Conservation (phyloP, 2,113 vertebrate genomes). For the Apaloderma vittatum region DNA sequence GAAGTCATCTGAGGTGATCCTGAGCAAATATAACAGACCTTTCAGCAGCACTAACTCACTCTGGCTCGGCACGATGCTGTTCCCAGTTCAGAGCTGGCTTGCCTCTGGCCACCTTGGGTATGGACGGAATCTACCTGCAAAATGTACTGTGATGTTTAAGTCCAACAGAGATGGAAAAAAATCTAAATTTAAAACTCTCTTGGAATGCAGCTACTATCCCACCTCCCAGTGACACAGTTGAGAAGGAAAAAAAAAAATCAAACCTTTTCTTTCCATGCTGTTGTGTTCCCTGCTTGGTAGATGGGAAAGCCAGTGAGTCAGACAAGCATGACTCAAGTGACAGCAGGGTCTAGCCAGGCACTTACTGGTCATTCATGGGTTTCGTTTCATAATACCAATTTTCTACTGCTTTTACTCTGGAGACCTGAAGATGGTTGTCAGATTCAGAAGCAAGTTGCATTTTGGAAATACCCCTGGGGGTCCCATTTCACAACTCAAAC, state of each 20-base stretch:
- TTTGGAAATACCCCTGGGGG: background rate
- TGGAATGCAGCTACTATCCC: background rate
- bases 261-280: background rate
- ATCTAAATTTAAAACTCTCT: background rate
- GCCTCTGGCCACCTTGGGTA: background rate
- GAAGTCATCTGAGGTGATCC: conserved; percentile 44
- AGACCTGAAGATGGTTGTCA: conserved; percentile 34
- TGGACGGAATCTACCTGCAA: background rate
- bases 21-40: conserved; percentile 14
- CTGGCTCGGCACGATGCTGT: background rate
- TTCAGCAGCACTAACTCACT: background rate
- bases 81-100: background rate
- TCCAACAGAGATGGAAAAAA: background rate
- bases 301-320: background rate
- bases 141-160: background rate
- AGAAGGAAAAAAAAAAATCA: background rate
- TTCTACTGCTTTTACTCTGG: background rate
- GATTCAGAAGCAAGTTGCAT: background rate
- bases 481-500: background rate
- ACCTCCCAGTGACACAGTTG: background rate
- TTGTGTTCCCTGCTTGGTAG: background rate
- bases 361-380: conserved; percentile 50
- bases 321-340: conserved; percentile 11
- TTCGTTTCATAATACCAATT: conserved; percentile 32
- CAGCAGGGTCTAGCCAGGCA: conserved; percentile 48